Evolutionary conservation across 1,140 invertebrate genomes (phyloP), one percentile per base, ranked within the genome.

Genomic region (Aphis gossypii): DNA sequence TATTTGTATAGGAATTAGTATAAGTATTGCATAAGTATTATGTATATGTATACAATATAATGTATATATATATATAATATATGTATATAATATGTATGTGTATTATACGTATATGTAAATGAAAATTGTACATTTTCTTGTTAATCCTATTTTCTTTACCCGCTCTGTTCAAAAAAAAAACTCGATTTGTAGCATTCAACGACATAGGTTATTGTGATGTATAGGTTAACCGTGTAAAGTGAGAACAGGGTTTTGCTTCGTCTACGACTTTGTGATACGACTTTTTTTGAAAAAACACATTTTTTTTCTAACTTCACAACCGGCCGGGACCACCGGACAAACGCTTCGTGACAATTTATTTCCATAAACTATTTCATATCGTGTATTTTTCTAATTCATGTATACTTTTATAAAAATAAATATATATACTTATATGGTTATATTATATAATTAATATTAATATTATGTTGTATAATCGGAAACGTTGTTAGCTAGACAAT

Each of bases 241-340:
- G 76, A 92, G 91, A 83, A 92, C 92, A 93, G 92, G 92, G 92
- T 93, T 93, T 82, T 86, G 92, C 92, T 93, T 93, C 48, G 46
- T 93, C 92, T 93, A 84, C 44, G 82, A 93, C 82, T 86, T 86
- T 93, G 89, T 93, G 92, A 84, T 83, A 93, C n/a, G 18, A 23
- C 30, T 41, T 93, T 86, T 83, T 84, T n/a, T 51, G 25, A 93
- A 84, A 93, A 92, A 92, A 54, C 46, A 86, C 44, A n/a, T 44
- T 44, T 86, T 93, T 93, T 84, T 92, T 84, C 48, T 56, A 83
- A 83, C 38, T 51, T 48, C 82, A 93, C 76, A 21, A 92, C 60
- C 48, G 23, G 11, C 56, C 20, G 60, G 35, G 60, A 41, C 3
- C 90, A 46, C 76, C n/a, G 48, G 91, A 35, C 44, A 92, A 83